Percentiles rank a stretch among this genome's conserved stretches.
phyloP scores from a whole-genome alignment of 2,113 vertebrate species.

The Passerina amoena region DNA sequence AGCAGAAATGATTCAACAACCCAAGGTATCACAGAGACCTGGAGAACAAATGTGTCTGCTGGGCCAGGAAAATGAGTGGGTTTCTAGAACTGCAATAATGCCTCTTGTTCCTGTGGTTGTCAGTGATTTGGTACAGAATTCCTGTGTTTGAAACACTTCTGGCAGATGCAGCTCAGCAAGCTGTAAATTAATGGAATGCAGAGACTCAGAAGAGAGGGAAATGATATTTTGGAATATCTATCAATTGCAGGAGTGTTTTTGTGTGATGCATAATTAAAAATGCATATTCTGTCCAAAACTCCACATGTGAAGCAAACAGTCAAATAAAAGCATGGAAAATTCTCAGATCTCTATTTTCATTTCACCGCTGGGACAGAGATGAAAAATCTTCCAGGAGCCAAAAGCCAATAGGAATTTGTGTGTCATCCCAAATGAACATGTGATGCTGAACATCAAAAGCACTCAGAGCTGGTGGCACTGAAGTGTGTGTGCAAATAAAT shows the following conservation, averaged over 20 bases:
- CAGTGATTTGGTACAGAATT: neutral
- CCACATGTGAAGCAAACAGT: neutral
- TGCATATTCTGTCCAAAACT: neutral
- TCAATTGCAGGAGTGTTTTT: neutral
- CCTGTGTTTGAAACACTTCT: neutral
- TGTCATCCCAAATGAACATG: neutral
- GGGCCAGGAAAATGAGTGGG: neutral
- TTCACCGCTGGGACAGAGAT: neutral
- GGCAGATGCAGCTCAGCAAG: neutral
- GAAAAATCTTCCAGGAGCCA: neutral
- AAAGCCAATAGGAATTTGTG: neutral
- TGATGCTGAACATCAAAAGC: neutral
- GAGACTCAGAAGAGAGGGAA: neutral
- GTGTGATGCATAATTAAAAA: neutral
- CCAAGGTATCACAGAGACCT: neutral
- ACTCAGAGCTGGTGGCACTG: neutral
- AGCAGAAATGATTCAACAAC: neutral
- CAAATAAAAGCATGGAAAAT: neutral
- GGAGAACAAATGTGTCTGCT: neutral
- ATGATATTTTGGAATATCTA: neutral
- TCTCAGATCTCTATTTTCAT: neutral
- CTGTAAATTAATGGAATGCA: neutral
- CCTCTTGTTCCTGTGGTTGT: neutral
- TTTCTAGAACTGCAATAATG: neutral
- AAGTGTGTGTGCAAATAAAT: neutral